Evolutionary conservation across 2,797 vertebrate genomes (phyloP).

Genomic region (Threskiornis aethiopicus): DNA sequence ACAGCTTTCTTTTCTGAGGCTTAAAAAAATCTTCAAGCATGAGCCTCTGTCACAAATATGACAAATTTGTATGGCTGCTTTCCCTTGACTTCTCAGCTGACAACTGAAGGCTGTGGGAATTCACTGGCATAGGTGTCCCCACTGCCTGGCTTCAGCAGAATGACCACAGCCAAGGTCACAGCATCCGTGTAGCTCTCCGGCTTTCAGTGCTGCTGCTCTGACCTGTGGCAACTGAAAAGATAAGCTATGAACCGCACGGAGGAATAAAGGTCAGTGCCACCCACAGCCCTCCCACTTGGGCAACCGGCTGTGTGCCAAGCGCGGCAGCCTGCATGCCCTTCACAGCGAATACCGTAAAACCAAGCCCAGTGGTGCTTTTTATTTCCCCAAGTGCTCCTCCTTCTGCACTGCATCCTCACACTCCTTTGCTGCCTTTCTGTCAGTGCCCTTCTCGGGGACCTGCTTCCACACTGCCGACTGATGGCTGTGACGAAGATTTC

Average conservation of each 20-base stretch:
- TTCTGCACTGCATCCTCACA: neutral
- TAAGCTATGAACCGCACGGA: neutral
- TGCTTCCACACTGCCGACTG: neutral
- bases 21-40: neutral
- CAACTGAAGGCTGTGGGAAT: neutral
- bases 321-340: neutral
- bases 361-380: neutral
- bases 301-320: neutral
- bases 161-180: neutral
- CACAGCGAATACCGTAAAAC: neutral
- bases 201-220: neutral
- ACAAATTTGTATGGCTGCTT: neutral
- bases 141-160: neutral
- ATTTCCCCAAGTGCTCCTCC: neutral
- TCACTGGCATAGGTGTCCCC: neutral
- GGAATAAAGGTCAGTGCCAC: neutral
- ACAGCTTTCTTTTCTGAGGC: neutral
- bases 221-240: neutral
- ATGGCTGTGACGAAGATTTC: neutral
- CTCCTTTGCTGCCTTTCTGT: neutral
- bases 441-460: conserved; percentile 15
- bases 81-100: neutral
- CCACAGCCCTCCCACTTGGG: neutral
- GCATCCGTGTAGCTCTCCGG: neutral
- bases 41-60: neutral